Evolutionary conservation across 2,888 invertebrate genomes (phyloP), one percentile per base, ranked within the genome.

Genomic region (Hylaea fasciaria): DNA sequence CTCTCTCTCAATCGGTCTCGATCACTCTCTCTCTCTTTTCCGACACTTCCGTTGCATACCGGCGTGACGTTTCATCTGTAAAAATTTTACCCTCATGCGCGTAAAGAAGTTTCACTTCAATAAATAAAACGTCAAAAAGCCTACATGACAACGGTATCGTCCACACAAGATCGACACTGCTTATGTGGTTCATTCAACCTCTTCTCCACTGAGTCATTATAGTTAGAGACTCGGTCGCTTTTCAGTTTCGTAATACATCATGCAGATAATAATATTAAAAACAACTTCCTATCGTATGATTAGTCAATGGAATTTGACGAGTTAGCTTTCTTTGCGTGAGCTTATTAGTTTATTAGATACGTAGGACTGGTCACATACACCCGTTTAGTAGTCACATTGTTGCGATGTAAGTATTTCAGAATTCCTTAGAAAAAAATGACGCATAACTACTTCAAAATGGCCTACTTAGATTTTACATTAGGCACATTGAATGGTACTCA

Each of bases 101-200:
- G n/a, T n/a, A n/a, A n/a, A n/a, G n/a, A n/a, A n/a, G n/a, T 32
- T 32, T 9, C 9, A 32, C 32, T 32, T 32, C 3, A 32, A 32
- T 7, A 32, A 8, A 32, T 7, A 55, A 64, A 48, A n/a, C n/a
- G n/a, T n/a, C n/a, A 46, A 47, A 48, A 54, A 52, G 68, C 65
- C 46, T 72, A 74, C 74, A 70, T 74, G 73, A 71, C 66, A 41
- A 44, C 61, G 43, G 41, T 55, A 66, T 53, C 68, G 71, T 74
- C 66, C 54, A 50, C 14, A 50, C 22, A 22, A 22, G 22, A 22
- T 22, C 22, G 22, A 22, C 22, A 22, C 22, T 22, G 22, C 22
- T 22, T 22, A 53, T 35, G 49, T 22, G 49, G 64, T 57, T 59
- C 56, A 53, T 59, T 59, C 47, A 63, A 60, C 60, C 46, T 45